phyloP scores from a whole-genome alignment of 2,113 vertebrate genomes.

The Butorides virescens region DNA sequence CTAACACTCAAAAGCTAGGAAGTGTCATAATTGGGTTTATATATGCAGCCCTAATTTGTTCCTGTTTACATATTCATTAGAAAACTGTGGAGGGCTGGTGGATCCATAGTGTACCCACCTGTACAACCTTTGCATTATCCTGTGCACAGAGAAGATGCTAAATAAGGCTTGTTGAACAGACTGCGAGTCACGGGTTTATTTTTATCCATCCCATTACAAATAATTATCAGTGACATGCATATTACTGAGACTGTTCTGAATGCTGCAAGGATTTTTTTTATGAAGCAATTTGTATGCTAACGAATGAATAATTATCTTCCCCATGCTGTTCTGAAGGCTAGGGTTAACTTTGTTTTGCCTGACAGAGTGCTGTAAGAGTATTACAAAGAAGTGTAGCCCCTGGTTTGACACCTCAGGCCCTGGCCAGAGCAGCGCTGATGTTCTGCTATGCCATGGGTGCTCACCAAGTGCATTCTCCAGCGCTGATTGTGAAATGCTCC shows the following conservation, averaged over 20 bases:
- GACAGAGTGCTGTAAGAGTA: neutral
- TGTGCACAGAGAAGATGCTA: neutral
- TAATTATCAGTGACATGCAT: neutral
- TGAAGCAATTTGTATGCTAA: neutral
- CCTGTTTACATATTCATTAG: neutral
- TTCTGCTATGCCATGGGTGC: neutral
- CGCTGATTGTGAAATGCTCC: rapidly evolving
- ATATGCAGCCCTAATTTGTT: neutral
- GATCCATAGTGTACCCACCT: neutral
- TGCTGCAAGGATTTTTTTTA: neutral
- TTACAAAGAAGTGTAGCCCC: neutral
- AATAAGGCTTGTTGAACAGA: neutral
- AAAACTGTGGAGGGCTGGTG: neutral
- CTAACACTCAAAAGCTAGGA: neutral
- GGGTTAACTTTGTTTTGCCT: neutral
- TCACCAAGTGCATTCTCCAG: neutral
- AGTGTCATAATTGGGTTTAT: neutral
- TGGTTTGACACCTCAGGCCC: neutral
- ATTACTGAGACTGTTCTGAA: neutral
- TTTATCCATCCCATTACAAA: neutral
- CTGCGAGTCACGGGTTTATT: neutral
- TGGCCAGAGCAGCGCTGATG: neutral
- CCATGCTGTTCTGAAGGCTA: neutral
- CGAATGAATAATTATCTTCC: neutral
- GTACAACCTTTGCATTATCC: neutral